Evolutionary conservation across 1,140 invertebrate species (phyloP).

Genomic region (Apocrypta bakeri): DNA sequence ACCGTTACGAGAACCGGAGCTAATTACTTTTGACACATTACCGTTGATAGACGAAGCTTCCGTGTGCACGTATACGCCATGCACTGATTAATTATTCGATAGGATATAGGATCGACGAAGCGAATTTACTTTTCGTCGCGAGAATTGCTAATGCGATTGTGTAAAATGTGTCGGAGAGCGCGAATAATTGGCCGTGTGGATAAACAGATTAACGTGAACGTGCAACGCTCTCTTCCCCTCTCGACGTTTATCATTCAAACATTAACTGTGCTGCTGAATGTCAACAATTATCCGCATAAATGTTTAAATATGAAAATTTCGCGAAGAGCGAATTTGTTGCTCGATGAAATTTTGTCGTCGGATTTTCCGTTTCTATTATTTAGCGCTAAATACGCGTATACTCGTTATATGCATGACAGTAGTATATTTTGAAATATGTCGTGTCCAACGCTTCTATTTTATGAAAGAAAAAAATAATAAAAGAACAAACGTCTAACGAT

Average conservation of each 20-base stretch:
- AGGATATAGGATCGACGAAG: background rate
- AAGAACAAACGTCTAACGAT: background rate
- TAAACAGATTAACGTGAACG: background rate
- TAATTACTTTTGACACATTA: slow-evolving; percentile 8
- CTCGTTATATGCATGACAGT: no score
- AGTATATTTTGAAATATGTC: background rate
- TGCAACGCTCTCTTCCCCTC: background rate
- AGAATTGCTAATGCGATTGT: background rate
- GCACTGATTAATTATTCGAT: background rate
- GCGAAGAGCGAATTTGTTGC: no score
- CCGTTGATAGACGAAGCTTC: background rate
- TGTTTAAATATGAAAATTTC: background rate
- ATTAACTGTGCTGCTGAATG: background rate
- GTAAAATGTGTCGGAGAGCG: background rate
- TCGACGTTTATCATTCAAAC: background rate
- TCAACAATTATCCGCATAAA: background rate
- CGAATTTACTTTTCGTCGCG: background rate
- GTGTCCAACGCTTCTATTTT: background rate
- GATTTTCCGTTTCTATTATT: background rate
- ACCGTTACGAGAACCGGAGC: background rate
- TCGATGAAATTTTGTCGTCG: background rate
- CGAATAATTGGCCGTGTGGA: background rate
- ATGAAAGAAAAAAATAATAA: background rate
- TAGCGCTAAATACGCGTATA: background rate
- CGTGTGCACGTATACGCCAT: background rate